Base-by-base conservation (phyloP, 1,140 invertebrate species). In the Saccostrea glomerata region DNA sequence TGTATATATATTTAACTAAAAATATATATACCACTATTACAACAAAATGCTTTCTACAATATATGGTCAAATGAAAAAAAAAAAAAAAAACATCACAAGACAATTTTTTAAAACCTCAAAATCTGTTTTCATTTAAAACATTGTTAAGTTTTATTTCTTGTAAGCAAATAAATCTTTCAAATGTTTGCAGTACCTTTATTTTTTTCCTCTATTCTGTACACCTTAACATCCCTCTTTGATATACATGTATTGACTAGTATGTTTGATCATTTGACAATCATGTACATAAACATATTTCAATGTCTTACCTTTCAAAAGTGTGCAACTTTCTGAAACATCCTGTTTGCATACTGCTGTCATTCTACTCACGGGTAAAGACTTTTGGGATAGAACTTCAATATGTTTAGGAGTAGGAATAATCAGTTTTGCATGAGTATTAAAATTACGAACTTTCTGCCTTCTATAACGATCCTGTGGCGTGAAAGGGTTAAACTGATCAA, bases 401-500 rank as follows among this genome's bases (percentile, higher is more conserved):
- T 47, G 7, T 82, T 89, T 86, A 30, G 92, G 92, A 15, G 91
- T 90, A 66, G 92, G 92, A 20, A 92, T 88, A 15, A 91, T 66
- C 47, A 87, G 56, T 54, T 90, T 90, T 12, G 5, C 56, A 1
- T 86, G 63, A 82, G 25, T 73, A 73, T 55, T 83, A 3, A 73
- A 83, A n/a, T 85, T 88, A 6, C 5, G 58, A 54, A n/a, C 30
- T 36, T 84, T 90, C 88, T 58, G 86, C 88, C 25, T 89, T 36
- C 86, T 58, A 82, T 84, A 91, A n/a, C 90, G 77, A 20, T 82
- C 58, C 23, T 88, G 82, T 17, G 93, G 90, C 0, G 92, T 91
- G 70, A 91, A 93, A 1, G 94, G 94, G 60, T 92, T 91, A 84
- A 92, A 94, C 25, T 77, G 66, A 63, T 94, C 94, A 15, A 77